Conservation (phyloP, 2,797 vertebrate genomes). For the Esox masquinongy region DNA sequence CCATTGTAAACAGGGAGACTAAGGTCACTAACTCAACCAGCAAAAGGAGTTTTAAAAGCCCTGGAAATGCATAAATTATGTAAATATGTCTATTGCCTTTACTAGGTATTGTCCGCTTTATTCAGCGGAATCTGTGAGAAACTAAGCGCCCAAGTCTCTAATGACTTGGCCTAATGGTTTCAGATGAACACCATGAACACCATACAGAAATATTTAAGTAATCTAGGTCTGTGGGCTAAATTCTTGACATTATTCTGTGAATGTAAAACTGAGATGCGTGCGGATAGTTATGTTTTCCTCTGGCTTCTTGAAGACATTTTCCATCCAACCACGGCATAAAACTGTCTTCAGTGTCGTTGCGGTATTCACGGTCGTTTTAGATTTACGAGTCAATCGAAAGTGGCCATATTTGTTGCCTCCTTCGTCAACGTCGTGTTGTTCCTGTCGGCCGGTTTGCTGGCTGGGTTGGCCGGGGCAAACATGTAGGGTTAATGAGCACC, state of each 20-base stretch:
- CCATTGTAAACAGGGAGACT: slow-evolving; percentile 40
- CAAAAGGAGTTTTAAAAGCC: slow-evolving; percentile 49
- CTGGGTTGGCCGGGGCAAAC: too few relatives aligned
- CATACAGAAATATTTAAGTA: not conserved
- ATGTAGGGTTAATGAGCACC: slow-evolving; percentile 14
- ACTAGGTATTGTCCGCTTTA: slow-evolving; percentile 20
- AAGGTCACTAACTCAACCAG: slow-evolving; percentile 37
- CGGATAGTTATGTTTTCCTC: not conserved
- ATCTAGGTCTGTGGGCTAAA: not conserved
- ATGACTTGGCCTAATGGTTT: not conserved
- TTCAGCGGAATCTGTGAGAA: slow-evolving; percentile 18
- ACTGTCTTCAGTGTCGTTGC: not conserved
- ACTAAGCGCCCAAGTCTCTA: not conserved
- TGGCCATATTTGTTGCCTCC: not conserved
- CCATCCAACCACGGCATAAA: not conserved
- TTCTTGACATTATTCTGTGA: not conserved
- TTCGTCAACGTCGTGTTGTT: not conserved
- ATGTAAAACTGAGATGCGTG: not conserved
- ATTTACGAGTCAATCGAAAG: not conserved
- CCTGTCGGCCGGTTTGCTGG: not conserved
- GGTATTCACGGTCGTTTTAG: not conserved
- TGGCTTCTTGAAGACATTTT: too few relatives aligned
- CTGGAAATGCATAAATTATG: slow-evolving; percentile 56
- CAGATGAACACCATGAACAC: not conserved
- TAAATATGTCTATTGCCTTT: slow-evolving; percentile 39